These are phyloP conservation scores for Spheniscus mendiculus DNA, from an alignment of 2,113 vertebrate species.

Conservation along the genomic window DNA sequence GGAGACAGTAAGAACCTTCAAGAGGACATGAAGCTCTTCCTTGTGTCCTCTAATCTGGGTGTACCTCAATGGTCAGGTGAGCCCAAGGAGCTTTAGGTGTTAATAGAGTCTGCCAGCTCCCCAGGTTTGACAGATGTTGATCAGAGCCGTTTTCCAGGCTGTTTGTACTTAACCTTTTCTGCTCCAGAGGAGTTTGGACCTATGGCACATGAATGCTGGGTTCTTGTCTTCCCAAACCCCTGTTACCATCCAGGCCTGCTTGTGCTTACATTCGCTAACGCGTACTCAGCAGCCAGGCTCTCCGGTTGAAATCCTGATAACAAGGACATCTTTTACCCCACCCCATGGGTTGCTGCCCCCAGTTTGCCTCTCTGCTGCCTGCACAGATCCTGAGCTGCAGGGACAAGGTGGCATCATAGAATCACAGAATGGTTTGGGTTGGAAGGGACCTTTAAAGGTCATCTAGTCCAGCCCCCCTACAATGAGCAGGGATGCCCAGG, in stretches of 20 bases:
- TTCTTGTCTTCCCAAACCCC: not conserved
- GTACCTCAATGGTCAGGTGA: no score
- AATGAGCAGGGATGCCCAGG: not conserved
- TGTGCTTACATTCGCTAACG: not conserved
- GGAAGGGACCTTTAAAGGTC: no score
- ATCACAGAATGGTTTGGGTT: no score
- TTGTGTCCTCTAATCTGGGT: no score
- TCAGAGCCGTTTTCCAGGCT: not conserved
- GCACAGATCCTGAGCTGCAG: not conserved
- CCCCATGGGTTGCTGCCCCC: not conserved
- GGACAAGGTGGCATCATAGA: no score
- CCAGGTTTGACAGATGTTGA: not conserved
- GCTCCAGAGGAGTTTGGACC: not conserved
- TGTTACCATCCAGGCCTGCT: no score
- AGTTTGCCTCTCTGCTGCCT: not conserved
- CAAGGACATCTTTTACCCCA: not conserved
- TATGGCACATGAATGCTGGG: rapidly evolving
- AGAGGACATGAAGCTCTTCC: no score
- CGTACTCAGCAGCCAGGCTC: not conserved
- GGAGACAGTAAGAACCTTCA: no score
- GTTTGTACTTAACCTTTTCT: not conserved
- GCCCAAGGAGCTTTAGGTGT: no score
- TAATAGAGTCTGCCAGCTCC: no score
- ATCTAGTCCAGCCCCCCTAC: no score
- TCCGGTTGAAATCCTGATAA: not conserved